Base-by-base conservation (phyloP, 2,888 invertebrate genomes). In the Drosophila vallismaia region DNA sequence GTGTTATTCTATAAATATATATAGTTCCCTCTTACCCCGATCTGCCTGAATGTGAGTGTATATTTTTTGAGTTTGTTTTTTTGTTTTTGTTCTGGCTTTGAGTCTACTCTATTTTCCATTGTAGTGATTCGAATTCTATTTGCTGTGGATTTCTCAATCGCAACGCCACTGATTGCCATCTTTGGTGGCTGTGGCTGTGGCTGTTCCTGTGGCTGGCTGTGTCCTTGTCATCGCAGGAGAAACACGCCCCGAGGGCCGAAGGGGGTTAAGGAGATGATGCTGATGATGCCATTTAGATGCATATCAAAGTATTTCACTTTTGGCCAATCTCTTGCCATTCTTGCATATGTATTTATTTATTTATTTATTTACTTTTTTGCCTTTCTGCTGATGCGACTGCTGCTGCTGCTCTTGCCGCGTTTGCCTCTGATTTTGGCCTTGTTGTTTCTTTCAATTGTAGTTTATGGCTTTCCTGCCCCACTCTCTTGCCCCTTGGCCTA, bases 241-340 rank as follows among this genome's bases (percentile, higher is more conserved):
- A 36, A 54, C 26, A 4, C 26, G 19, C 28, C 54, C 40, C 36
- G 4, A 40, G 49, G 67, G 68, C 79, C 69, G 50, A 49, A 10
- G 49, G 24, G 53, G 51, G 63, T 19, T 45, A 45, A 38, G 44
- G 53, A 64, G 53, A 64, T 53, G 64, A 86, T 83, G 86, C 83
- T 81, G 81, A 81, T 81, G 81, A 86, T 86, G 81, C 84, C 81
- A 81, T 86, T 86, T 86, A 86, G 81, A 81, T 81, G 80, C 81
- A 81, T 81, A 86, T 81, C 86, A 79, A 86, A 86, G 80, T 74
- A 76, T 80, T 86, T 86, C 78, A 83, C 80, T 81, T 85, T 86
- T 77, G 86, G 68, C 80, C 86, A 81, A 81, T 86, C 86, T 80
- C 76, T 86, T 71, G 84, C 77, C 67, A 74, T 77, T 86, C 83